Percentiles rank a stretch among this genome's conserved stretches.
Evolutionary conservation across 2,113 vertebrate species (phyloP).

Genomic region (Lepisosteus osseus): DNA sequence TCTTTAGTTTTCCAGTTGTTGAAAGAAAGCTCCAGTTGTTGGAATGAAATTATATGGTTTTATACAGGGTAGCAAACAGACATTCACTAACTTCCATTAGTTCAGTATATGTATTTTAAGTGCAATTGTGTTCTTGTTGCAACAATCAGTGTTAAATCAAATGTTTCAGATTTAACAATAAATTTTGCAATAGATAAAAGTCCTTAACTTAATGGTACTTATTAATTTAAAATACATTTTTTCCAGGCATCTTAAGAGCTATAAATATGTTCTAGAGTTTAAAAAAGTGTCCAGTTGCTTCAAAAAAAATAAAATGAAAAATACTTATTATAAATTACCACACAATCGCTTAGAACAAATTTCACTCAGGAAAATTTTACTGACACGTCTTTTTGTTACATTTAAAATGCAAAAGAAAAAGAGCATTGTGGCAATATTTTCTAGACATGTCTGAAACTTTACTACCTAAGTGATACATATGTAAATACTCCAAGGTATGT

Average conservation of each 20-base stretch:
- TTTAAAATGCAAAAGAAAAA: constrained; percentile 62
- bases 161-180: constrained; percentile 78
- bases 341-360: constrained; percentile 81
- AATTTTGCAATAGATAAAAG: constrained; percentile 79
- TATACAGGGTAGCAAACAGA: constrained; percentile 93
- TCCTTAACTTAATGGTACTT: constrained; percentile 87
- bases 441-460: constrained; percentile 61
- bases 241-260: constrained; percentile 62
- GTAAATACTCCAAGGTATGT: constrained; percentile 68
- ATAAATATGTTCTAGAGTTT: constrained; percentile 53
- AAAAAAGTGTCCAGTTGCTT: constrained; percentile 28
- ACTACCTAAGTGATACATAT: constrained; percentile 77
- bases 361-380: constrained; percentile 77
- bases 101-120: constrained; percentile 67
- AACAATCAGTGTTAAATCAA: constrained; percentile 88
- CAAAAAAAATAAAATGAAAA: constrained; percentile 21
- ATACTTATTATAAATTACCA: constrained; percentile 39
- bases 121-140: constrained; percentile 77
- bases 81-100: constrained; percentile 74
- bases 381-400: constrained; percentile 63
- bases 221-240: constrained; percentile 71
- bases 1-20: constrained; percentile 43
- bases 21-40: constrained; percentile 64
- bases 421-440: constrained; percentile 54
- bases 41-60: constrained; percentile 60